Base-by-base conservation (phyloP, 2,888 invertebrate species). In the Tineola bisselliella region DNA sequence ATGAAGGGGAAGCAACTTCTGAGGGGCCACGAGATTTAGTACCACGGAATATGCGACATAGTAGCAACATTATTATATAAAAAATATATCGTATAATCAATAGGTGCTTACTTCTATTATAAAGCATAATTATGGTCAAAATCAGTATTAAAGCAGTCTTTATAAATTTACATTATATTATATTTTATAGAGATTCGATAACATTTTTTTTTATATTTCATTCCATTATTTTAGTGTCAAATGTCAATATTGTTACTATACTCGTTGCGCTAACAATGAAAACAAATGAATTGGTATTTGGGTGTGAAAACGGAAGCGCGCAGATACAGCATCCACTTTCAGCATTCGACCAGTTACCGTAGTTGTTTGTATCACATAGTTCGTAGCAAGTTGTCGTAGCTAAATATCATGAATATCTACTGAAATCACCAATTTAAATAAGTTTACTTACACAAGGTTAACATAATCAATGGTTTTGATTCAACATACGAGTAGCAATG, bases 1-100 rank as follows among this genome's bases (percentile, higher is more conserved):
- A 25, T 17, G 15, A 25, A 54, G 25, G 58, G 58, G 58, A 33
- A 33, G 15, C 31, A n/a, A 48, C 56, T 19, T 56, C 6, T 25
- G 58, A 58, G 58, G 58, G 58, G 58, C 58, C 19, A 56, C 56
- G 58, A 54, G 54, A 25, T 54, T 54, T 54, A 19, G 54, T 18
- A 18, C n/a, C 54, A 54, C 12, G 25, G 54, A 54, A 18, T 54
- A 25, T n/a, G 25, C 11, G 18, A 12, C 17, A 25, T 18, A 54
- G 54, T 25, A 54, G 25, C 5, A 12, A 54, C 19, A 54, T 1
- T 25, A 12, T 25, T 54, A 19, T 54, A 38, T 6, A 12, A 38
- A 38, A 6, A 25, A n/a, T n/a, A n/a, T n/a, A n/a, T n/a, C 6
- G 25, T 25, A 25, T 25, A 6, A 25, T 25, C 25, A n/a, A n/a